These are phyloP conservation scores for Eilema griseolum DNA, from an alignment of 2,888 invertebrate species.

Conservation along the genomic window DNA sequence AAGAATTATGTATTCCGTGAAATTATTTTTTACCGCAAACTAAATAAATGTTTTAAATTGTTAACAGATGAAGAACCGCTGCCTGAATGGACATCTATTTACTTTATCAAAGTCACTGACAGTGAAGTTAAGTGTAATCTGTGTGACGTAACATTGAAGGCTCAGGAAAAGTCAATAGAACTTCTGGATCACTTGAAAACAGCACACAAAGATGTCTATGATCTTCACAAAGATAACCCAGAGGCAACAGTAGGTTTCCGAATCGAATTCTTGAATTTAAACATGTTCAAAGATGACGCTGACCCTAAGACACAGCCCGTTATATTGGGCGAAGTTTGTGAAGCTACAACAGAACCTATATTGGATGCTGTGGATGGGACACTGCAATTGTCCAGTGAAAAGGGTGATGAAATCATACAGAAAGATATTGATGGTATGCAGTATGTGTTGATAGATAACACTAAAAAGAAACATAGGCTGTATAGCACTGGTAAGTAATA, in stretches of 20 bases:
- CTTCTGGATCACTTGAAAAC: conserved; percentile 67
- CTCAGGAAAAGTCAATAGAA: conserved; percentile 61
- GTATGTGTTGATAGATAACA: conserved; percentile 64
- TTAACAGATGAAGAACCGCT: conserved; percentile 46
- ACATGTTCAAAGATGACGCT: conserved; percentile 68
- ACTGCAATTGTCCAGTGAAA: conserved; percentile 17
- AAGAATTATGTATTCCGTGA: neutral
- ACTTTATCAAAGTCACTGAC: conserved; percentile 62
- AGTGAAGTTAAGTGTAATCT: conserved; percentile 70
- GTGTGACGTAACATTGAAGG: conserved; percentile 63
- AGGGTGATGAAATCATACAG: conserved; percentile 22
- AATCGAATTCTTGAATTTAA: conserved; percentile 77
- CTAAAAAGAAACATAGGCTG: conserved; percentile 46
- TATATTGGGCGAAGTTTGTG: conserved; percentile 70
- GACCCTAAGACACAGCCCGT: conserved; percentile 65
- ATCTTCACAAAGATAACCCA: conserved; percentile 75
- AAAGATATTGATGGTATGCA: conserved; percentile 61
- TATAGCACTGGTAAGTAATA: conserved; percentile 33
- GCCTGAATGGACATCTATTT: conserved; percentile 78
- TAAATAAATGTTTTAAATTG: conserved; percentile 14
- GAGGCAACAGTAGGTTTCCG: conserved; percentile 75
- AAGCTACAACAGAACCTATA: conserved; percentile 53
- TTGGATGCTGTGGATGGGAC: conserved; percentile 6
- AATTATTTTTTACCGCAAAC: neutral
- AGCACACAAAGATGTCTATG: conserved; percentile 71